Evolutionary conservation across 1,140 invertebrate genomes (phyloP).

Genomic region (Drosophila lacertosa): DNA sequence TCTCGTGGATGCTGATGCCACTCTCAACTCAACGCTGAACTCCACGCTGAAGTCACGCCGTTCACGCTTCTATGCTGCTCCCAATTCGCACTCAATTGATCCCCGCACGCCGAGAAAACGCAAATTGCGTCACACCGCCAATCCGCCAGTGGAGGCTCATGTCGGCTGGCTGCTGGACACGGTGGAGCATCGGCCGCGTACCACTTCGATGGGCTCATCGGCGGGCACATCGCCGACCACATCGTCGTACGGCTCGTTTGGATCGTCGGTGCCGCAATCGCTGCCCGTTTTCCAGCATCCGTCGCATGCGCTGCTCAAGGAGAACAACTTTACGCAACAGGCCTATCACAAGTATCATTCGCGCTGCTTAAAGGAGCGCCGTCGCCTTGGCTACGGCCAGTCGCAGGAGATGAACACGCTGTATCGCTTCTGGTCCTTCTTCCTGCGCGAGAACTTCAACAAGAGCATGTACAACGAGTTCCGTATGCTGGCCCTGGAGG

Average conservation of each 20-base stretch:
- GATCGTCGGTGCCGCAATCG: constrained; percentile 91
- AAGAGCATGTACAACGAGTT: constrained; percentile 99
- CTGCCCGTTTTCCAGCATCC: constrained; percentile 97
- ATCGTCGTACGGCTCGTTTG: constrained; percentile 90
- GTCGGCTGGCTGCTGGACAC: constrained; percentile 98
- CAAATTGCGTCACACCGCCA: constrained; percentile 95
- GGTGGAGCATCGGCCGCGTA: constrained; percentile 91
- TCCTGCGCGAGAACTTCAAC: constrained; percentile 99
- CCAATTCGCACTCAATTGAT: constrained; percentile 91
- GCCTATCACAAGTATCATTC: constrained; percentile 97
- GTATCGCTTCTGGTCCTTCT: constrained; percentile 99
- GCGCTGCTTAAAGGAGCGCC: constrained; percentile 96
- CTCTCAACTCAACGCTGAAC: constrained; percentile 65
- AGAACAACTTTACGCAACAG: constrained; percentile 99
- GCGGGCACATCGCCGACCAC: constrained; percentile 90
- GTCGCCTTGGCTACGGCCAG: constrained; percentile 95
- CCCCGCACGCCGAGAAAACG: constrained; percentile 90
- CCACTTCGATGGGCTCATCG: constrained; percentile 90
- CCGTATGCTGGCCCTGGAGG: constrained; percentile 93
- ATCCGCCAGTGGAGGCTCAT: constrained; percentile 96
- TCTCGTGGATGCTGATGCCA: constrained; percentile 68
- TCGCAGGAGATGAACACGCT: constrained; percentile 99
- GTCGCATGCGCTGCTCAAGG: constrained; percentile 96
- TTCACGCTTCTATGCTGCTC: constrained; percentile 95
- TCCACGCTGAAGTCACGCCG: constrained; percentile 83